Evolutionary conservation across 1,140 invertebrate genomes (phyloP).

Genomic region (Musca vetustissima): DNA sequence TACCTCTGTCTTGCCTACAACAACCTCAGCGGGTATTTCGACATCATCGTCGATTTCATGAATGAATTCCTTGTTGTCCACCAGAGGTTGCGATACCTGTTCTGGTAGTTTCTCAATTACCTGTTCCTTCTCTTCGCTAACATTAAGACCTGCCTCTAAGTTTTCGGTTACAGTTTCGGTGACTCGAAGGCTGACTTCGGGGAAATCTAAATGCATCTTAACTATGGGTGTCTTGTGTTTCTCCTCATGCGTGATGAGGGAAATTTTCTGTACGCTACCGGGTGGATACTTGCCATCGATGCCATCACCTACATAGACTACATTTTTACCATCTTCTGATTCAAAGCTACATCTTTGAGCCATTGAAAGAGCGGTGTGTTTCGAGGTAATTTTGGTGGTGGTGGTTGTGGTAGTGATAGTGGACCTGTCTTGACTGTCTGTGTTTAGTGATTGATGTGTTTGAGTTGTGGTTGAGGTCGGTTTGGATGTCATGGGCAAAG

Average conservation of each 20-base stretch:
- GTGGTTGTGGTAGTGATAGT: conserved; percentile 36
- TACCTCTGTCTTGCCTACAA: neutral
- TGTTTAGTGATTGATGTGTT: conserved; percentile 17
- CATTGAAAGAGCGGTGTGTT: conserved; percentile 45
- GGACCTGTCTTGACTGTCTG: conserved; percentile 1
- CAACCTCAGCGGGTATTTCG: conserved; percentile 5
- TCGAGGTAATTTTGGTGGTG: conserved; percentile 39
- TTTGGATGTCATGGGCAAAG: conserved; percentile 28
- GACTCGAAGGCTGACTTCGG: conserved; percentile 50
- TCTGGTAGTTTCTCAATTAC: neutral
- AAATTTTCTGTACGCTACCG: conserved; percentile 62
- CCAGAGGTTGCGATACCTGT: neutral
- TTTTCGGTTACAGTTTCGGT: conserved; percentile 53
- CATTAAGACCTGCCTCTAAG: conserved; percentile 32
- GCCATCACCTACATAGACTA: conserved; percentile 51
- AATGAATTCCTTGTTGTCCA: neutral
- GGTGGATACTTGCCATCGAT: conserved; percentile 52
- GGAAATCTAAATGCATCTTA: conserved; percentile 63
- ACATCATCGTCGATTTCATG: neutral
- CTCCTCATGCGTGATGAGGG: conserved; percentile 70
- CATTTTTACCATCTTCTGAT: conserved; percentile 51
- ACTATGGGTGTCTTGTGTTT: conserved; percentile 65
- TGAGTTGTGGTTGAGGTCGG: neutral
- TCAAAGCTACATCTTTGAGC: conserved; percentile 50
- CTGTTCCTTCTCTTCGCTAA: neutral